phyloP scores from a whole-genome alignment of 2,888 invertebrate genomes.

The Rhagium mordax region DNA sequence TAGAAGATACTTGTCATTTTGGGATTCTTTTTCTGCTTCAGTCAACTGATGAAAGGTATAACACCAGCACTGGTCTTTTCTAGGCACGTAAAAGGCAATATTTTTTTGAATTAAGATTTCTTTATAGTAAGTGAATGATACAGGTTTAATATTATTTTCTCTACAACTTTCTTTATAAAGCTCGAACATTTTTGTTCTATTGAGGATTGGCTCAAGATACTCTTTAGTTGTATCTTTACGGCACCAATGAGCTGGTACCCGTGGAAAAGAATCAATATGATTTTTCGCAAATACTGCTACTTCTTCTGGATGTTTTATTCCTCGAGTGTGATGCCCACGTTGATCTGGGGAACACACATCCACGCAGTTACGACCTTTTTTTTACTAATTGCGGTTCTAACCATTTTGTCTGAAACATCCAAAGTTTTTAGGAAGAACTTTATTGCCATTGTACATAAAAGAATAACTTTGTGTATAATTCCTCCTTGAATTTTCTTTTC shows the following conservation, averaged over 20 bases:
- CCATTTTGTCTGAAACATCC: too few relatives aligned
- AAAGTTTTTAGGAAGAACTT: too few relatives aligned
- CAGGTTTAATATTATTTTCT: constrained; percentile 23
- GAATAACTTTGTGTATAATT: too few relatives aligned
- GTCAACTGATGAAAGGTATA: constrained; percentile 17
- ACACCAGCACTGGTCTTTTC: constrained; percentile 34
- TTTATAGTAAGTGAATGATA: constrained; percentile 20
- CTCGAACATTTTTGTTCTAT: constrained; percentile 32
- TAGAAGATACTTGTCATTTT: constrained; percentile 19
- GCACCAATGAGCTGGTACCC: constrained; percentile 15
- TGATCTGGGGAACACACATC: too few relatives aligned
- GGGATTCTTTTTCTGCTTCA: constrained; percentile 8
- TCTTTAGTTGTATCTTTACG: constrained; percentile 27
- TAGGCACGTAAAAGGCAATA: constrained; percentile 26
- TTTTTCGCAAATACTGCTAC: constrained; percentile 8
- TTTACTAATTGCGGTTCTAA: too few relatives aligned
- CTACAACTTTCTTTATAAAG: constrained; percentile 26
- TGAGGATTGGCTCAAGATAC: constrained; percentile 27
- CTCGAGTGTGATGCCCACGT: too few relatives aligned
- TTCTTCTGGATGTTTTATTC: neutral
- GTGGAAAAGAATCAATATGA: constrained; percentile 34
- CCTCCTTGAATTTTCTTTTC: too few relatives aligned
- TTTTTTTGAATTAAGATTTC: constrained; percentile 19
- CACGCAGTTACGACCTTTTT: too few relatives aligned
- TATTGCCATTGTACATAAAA: too few relatives aligned